Percentiles rank a stretch among this genome's conserved stretches.
These are phyloP conservation scores for Crossaster papposus DNA, from an alignment of 53 echinoderm and acorn worm species.

Conservation along the genomic window DNA sequence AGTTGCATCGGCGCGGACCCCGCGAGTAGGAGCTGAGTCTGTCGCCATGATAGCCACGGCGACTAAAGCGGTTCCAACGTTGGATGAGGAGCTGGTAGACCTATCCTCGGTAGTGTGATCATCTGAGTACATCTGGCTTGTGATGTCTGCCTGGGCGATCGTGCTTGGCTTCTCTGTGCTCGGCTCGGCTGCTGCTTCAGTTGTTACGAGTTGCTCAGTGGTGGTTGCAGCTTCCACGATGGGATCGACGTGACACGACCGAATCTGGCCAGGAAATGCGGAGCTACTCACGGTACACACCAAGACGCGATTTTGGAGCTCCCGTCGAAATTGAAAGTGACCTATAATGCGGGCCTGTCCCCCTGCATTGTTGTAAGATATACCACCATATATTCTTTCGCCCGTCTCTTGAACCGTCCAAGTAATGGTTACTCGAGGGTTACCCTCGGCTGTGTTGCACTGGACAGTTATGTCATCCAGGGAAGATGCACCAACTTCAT, in stretches of 20 bases:
- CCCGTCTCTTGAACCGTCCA: not conserved
- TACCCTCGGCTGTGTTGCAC: not conserved
- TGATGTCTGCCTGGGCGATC: not conserved
- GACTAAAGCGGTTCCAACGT: not conserved
- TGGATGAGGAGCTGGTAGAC: not conserved
- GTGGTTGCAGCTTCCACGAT: not conserved
- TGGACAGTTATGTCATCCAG: not conserved
- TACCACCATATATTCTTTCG: not conserved
- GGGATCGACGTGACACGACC: slow-evolving; percentile 8
- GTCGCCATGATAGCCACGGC: not conserved
- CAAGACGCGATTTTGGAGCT: not conserved
- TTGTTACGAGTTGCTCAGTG: not conserved
- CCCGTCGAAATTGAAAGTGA: not conserved
- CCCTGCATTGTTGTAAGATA: not conserved
- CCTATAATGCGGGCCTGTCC: not conserved
- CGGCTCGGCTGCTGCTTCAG: not conserved
- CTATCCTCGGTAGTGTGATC: not conserved
- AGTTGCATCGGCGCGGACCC: too few species aligned
- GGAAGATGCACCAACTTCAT: not conserved
- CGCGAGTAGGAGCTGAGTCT: too few species aligned
- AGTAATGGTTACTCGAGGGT: not conserved
- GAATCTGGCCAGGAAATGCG: slow-evolving; percentile 9
- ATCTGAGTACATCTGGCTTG: not conserved
- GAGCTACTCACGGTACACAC: not conserved
- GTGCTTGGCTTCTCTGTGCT: not conserved